Evolutionary conservation across 92 coral and sea anemone genomes (phyloP).

Genomic region (Ricordea florida): DNA sequence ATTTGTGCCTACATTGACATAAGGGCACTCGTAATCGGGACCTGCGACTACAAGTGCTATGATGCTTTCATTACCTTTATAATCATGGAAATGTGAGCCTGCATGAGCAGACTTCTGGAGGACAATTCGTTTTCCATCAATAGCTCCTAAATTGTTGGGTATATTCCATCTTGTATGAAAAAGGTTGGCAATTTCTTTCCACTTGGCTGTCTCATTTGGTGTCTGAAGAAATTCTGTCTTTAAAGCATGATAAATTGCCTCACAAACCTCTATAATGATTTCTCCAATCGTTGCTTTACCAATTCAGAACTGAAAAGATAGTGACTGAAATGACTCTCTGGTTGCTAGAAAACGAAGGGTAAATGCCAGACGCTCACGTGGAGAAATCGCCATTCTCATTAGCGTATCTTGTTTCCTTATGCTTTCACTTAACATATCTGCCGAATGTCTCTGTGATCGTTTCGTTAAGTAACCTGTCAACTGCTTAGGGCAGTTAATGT

Average conservation of each 20-base stretch:
- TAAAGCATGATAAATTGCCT: slow-evolving; percentile 24
- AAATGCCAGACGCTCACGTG: slow-evolving; percentile 22
- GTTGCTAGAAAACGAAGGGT: slow-evolving; percentile 24
- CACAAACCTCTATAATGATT: slow-evolving; percentile 40
- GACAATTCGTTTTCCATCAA: slow-evolving; percentile 52
- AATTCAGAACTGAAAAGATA: slow-evolving; percentile 49
- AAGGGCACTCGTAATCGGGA: slow-evolving; percentile 53
- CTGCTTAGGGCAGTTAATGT: too few species aligned
- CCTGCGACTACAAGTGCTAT: slow-evolving; percentile 50
- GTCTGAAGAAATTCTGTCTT: slow-evolving; percentile 30
- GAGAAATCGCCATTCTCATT: slow-evolving; percentile 45
- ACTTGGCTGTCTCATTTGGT: slow-evolving; percentile 37
- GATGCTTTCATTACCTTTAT: slow-evolving; percentile 59
- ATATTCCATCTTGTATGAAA: slow-evolving; percentile 58
- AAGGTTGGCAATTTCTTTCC: slow-evolving; percentile 43
- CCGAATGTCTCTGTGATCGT: too few species aligned
- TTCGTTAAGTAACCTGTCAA: too few species aligned
- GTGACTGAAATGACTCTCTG: slow-evolving; percentile 33
- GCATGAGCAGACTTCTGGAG: slow-evolving; percentile 54
- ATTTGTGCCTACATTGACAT: slow-evolving; percentile 46
- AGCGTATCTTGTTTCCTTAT: slow-evolving; percentile 19
- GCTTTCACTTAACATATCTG: not conserved
- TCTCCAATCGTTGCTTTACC: slow-evolving; percentile 37
- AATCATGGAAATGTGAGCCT: slow-evolving; percentile 62
- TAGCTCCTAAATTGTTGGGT: slow-evolving; percentile 58